Evolutionary conservation across 2,113 vertebrate species (phyloP).

Genomic region (Atherinomorus stipes): DNA sequence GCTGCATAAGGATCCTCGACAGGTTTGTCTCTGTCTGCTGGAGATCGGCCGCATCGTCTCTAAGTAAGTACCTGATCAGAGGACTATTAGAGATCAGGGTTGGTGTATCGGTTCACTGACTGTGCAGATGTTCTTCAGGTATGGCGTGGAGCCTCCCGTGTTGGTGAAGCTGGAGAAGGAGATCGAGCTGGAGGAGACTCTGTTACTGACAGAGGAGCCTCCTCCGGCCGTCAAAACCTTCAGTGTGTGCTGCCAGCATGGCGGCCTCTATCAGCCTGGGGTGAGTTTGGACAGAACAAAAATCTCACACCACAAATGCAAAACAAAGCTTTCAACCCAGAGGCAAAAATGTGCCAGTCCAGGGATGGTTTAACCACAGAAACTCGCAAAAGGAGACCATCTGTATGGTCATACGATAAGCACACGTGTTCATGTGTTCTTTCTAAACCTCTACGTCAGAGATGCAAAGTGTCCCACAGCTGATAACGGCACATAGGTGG

Average conservation of each 20-base stretch:
- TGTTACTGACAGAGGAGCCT: constrained; percentile 86
- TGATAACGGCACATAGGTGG: constrained; percentile 19
- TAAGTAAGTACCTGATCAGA: constrained; percentile 78
- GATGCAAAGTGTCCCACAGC: not conserved
- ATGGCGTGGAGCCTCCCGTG: constrained; percentile 94
- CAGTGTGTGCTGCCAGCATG: constrained; percentile 92
- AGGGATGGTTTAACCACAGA: not conserved
- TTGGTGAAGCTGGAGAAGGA: constrained; percentile 97
- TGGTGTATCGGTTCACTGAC: not conserved
- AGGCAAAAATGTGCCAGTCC: not conserved
- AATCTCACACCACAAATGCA: not conserved
- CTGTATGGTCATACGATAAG: too few relatives aligned
- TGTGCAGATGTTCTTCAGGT: constrained; percentile 79
- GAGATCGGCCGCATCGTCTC: constrained; percentile 95
- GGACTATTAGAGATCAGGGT: not conserved
- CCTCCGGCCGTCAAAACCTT: constrained; percentile 85
- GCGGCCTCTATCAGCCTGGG: constrained; percentile 88
- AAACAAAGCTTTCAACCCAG: constrained; percentile 6
- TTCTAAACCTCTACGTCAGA: not conserved
- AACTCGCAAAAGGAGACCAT: too few relatives aligned
- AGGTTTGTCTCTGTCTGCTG: constrained; percentile 96
- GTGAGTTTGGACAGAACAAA: constrained; percentile 77
- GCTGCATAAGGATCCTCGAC: constrained; percentile 95
- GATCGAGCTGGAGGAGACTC: constrained; percentile 95
- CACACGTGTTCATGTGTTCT: too few relatives aligned